These are phyloP conservation scores for Leptinotarsa lineolata DNA, from an alignment of 1,140 invertebrate genomes.

Conservation along the genomic window DNA sequence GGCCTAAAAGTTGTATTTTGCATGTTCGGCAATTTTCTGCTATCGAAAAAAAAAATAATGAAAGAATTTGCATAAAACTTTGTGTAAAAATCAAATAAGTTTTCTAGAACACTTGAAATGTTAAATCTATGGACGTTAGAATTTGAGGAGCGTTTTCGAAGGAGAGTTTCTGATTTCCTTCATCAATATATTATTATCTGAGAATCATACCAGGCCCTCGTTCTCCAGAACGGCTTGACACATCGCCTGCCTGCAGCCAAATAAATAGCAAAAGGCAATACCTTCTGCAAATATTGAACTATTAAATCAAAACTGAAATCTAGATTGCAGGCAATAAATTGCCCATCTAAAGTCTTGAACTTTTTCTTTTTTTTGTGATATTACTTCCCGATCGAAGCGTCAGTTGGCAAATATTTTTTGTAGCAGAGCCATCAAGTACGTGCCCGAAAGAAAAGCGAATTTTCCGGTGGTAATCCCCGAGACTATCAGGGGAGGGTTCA, in stretches of 20 bases:
- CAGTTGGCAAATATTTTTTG: constrained; percentile 24
- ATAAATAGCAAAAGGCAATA: constrained; percentile 3
- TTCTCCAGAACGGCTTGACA: background rate
- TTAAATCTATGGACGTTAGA: no score
- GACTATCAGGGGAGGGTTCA: constrained; percentile 17
- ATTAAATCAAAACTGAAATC: constrained; percentile 21
- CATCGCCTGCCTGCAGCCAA: background rate
- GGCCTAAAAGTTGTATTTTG: no score
- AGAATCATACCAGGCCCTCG: background rate
- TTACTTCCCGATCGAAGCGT: constrained; percentile 13
- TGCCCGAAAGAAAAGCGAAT: constrained; percentile 8
- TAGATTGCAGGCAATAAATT: constrained; percentile 24
- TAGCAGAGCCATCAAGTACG: constrained; percentile 22
- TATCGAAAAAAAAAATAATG: no score
- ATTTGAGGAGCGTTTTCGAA: no score
- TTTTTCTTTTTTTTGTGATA: constrained; percentile 14
- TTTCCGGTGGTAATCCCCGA: background rate
- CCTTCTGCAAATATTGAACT: constrained; percentile 19
- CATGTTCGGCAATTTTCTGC: no score
- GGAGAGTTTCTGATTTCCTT: no score
- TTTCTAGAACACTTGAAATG: no score
- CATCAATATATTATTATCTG: background rate
- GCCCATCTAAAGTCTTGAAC: constrained; percentile 12
- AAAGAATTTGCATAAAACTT: no score
- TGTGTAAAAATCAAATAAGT: no score